phyloP scores from a whole-genome alignment of 2,797 vertebrate species.

The Sebastolobus altivelis region DNA sequence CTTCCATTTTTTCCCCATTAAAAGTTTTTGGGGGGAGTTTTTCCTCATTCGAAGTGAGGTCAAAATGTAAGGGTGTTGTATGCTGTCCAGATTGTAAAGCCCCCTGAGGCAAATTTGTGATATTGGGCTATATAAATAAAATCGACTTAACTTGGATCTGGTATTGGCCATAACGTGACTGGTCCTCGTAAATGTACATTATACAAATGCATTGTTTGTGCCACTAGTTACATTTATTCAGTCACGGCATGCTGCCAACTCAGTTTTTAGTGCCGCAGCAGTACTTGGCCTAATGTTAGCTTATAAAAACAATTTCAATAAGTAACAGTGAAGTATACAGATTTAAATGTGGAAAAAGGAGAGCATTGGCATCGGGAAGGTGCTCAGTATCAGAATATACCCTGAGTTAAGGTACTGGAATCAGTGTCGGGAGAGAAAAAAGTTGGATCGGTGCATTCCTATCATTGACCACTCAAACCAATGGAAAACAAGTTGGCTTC shows the following conservation, averaged over 20 bases:
- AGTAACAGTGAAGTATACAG: neutral
- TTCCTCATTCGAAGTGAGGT: neutral
- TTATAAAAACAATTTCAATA: slow-evolving; percentile 15
- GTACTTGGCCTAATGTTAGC: slow-evolving; percentile 11
- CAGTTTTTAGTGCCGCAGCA: slow-evolving; percentile 19
- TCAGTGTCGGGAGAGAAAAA: neutral
- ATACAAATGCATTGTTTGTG: slow-evolving; percentile 28
- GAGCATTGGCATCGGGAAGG: neutral
- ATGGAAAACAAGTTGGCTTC: slow-evolving; percentile 13
- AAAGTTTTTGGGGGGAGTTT: neutral
- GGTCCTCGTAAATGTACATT: slow-evolving; percentile 34
- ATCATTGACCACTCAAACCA: slow-evolving; percentile 1
- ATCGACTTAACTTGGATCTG: neutral
- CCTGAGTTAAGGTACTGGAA: neutral
- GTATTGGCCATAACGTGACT: slow-evolving; percentile 17
- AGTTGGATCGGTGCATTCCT: neutral
- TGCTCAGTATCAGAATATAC: neutral
- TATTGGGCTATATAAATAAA: neutral
- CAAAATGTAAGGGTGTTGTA: neutral
- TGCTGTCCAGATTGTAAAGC: neutral
- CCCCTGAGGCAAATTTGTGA: neutral
- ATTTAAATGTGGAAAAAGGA: neutral
- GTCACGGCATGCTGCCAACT: slow-evolving; percentile 7
- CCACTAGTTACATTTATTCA: slow-evolving; percentile 21
- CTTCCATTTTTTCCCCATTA: neutral